These are phyloP conservation scores for Apogon hyalosoma DNA, from an alignment of 2,797 vertebrate genomes.

Conservation along the genomic window DNA sequence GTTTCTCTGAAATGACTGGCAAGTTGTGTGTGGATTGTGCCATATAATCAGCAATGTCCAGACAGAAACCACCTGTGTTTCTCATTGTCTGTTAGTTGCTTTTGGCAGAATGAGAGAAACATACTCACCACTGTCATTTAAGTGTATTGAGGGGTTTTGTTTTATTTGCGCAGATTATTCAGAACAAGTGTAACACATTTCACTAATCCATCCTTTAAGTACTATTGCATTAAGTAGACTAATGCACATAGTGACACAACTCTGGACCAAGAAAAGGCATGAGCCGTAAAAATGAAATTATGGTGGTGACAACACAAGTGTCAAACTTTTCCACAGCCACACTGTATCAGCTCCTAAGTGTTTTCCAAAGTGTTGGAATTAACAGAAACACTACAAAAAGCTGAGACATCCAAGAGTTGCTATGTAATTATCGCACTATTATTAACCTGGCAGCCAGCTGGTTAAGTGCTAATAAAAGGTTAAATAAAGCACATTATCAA, in stretches of 20 bases:
- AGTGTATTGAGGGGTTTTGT: too few species aligned
- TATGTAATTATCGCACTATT: conserved; percentile 22
- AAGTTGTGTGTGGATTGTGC: too few species aligned
- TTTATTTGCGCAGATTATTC: too few species aligned
- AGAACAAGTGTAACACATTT: too few species aligned
- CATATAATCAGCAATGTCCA: too few species aligned
- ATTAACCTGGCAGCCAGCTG: neutral
- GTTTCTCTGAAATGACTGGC: too few species aligned
- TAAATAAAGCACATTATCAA: neutral
- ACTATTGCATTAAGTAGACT: too few species aligned
- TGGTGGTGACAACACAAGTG: neutral
- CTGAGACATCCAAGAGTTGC: conserved; percentile 5
- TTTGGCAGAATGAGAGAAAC: too few species aligned
- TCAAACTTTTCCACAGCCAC: neutral
- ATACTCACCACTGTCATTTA: too few species aligned
- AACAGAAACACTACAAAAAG: neutral
- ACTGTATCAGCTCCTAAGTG: neutral
- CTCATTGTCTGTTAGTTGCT: too few species aligned
- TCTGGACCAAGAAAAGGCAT: neutral
- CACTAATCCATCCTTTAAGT: too few species aligned
- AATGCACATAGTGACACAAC: conserved; percentile 1
- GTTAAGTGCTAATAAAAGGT: conserved; percentile 8
- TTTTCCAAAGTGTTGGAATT: conserved; percentile 2
- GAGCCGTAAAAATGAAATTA: neutral
- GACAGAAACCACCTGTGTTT: too few species aligned